Evolutionary conservation across 1,140 invertebrate genomes (phyloP).

Genomic region (Aradophagus sp.): DNA sequence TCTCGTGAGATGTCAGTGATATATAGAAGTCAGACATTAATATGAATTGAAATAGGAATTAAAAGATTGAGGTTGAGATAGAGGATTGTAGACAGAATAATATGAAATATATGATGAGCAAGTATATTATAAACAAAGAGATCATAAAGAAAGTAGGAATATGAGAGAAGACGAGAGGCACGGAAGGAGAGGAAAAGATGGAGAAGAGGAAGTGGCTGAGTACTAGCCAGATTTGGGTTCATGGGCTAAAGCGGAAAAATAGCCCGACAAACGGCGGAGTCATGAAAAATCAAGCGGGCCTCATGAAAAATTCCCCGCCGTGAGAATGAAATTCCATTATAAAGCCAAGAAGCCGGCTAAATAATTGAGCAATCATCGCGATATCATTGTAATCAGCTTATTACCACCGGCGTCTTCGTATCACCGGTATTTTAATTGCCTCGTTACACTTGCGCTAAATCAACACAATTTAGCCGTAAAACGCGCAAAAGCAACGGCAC

Average conservation of each 20-base stretch:
- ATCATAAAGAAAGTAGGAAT: too few species aligned
- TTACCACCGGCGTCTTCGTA: conserved; percentile 38
- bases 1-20: too few species aligned
- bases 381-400: conserved; percentile 50
- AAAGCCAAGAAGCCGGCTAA: conserved; percentile 26
- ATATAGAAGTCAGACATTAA: too few species aligned
- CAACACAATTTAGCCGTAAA: conserved; percentile 22
- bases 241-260: conserved; percentile 4
- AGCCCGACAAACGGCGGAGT: neutral
- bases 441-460: conserved; percentile 37
- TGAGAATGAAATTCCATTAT: conserved; percentile 43
- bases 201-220: too few species aligned
- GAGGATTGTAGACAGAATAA: too few species aligned
- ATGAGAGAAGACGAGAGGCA: too few species aligned
- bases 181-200: too few species aligned
- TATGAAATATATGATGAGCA: too few species aligned
- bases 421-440: conserved; percentile 49
- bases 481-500: conserved; percentile 10
- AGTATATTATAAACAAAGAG: too few species aligned
- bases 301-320: conserved; percentile 26
- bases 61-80: too few species aligned
- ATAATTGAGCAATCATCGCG: conserved; percentile 50
- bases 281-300: conserved; percentile 10
- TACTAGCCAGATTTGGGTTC: neutral
- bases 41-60: too few species aligned